Evolutionary conservation across 2,113 vertebrate species (phyloP), one percentile per base, ranked within the genome.

Genomic region (Anser cygnoides): DNA sequence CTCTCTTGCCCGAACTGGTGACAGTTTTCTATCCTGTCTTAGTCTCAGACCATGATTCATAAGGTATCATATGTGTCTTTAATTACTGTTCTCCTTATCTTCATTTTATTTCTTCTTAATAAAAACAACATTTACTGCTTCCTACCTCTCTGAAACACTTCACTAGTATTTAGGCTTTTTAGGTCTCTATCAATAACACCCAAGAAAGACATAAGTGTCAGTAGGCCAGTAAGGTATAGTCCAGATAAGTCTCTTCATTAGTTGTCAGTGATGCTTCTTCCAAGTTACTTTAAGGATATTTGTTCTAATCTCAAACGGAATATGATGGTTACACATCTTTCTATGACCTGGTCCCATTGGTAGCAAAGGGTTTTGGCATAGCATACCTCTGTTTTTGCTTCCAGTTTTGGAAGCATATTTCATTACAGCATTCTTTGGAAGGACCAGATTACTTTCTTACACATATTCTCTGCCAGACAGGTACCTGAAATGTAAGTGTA

Each of bases 321-420:
- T 25, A 55, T 18, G 11, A 11, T 49, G 4, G 4, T 4, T 50
- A 43, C 14, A 52, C 6, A 37, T 39, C 13, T 75, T 10, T 86
- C 10, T 55, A 8, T 65, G 14, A 31, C 13, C 25, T 1, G 0
- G 1, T 78, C 22, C 18, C 3, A 43, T 49, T 11, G 28, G 3
- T 20, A 74, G 3, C 13, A 61, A 82, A 18, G 5, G 5, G 3
- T 5, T 7, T 84, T 13, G 46, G 9, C 46, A 23, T 18, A 74
- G 3, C 22, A 39, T 55, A 57, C 2, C 5, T 39, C 9, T 62
- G 28, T 4, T 44, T 94, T 77, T 89, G 10, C 16, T 41, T 82
- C 19, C 8, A 28, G 21, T 66, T 83, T 83, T 59, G 19, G 37
- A 88, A 62, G 18, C 3, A 68, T 59, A 52, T 61, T 75, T 71